Percentiles rank a stretch among this genome's conserved stretches.
Evolutionary conservation across 2,113 vertebrate genomes (phyloP).

Genomic region (Phoenicopterus ruber): DNA sequence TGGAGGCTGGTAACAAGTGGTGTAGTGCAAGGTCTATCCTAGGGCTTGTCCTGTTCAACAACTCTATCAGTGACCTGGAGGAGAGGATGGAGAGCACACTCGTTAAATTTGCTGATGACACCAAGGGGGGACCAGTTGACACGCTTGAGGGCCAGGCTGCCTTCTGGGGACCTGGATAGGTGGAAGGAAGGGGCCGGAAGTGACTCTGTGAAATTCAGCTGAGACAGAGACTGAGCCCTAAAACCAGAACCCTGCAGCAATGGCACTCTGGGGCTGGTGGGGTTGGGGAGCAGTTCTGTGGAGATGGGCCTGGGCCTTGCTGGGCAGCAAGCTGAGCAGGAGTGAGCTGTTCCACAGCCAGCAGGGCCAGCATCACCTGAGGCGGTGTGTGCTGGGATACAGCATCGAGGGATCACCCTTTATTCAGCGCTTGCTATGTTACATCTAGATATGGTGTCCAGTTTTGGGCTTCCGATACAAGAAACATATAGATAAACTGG

Average conservation of each 20-base stretch:
- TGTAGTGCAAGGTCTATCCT: not conserved
- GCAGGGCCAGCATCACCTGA: not conserved
- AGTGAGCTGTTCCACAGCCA: not conserved
- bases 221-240: not conserved
- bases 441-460: not conserved
- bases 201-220: not conserved
- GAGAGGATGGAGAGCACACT: not conserved
- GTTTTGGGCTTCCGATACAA: not conserved
- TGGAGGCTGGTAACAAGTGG: not conserved
- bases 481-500: not conserved
- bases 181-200: not conserved
- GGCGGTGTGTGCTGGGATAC: rapidly evolving
- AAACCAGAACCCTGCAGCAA: not conserved
- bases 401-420: not conserved
- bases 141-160: rapidly evolving
- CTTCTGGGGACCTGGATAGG: not conserved
- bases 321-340: not conserved
- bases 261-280: not conserved
- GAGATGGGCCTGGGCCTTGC: not conserved
- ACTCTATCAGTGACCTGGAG: not conserved
- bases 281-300: not conserved
- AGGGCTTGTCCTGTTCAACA: not conserved
- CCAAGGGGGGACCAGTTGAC: rapidly evolving
- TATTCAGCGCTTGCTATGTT: not conserved
- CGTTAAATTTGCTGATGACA: not conserved